A percentile compares a stretch with the other conserved stretches of the same genome.
Conservation (phyloP, 1,140 invertebrate genomes). For the Anastrepha ludens region DNA sequence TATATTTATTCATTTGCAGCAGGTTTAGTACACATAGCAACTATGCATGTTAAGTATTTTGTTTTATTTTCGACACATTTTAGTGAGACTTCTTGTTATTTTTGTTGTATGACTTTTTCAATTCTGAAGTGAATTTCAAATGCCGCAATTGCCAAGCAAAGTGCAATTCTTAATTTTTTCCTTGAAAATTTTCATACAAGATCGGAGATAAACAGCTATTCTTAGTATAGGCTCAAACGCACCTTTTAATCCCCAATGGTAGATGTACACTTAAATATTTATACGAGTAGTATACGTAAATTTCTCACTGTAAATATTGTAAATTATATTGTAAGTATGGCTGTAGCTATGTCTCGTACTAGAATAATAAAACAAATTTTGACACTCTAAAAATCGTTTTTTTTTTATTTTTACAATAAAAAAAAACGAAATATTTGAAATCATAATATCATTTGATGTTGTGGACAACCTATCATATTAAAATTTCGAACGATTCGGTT, state of each 20-base stretch:
- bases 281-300: neutral
- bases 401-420: no score
- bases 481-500: no score
- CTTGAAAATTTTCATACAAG: conserved; percentile 16
- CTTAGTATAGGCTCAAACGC: neutral
- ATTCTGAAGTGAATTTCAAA: neutral
- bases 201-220: neutral
- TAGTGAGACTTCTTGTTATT: neutral
- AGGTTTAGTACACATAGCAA: conserved; percentile 30
- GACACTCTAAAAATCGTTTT: no score
- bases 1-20: neutral
- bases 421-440: no score
- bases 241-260: neutral
- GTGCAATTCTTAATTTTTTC: conserved; percentile 43
- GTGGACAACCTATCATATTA: no score
- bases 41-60: neutral
- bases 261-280: neutral
- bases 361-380: no score
- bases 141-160: neutral
- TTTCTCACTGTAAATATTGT: neutral
- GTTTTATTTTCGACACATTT: neutral
- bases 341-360: no score
- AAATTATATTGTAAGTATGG: neutral
- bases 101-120: neutral
- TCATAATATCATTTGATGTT: no score